These are phyloP conservation scores for Cassiopea andromeda DNA, from an alignment of 30 jellyfish, hydroid and myxozoan genomes.

Conservation along the genomic window DNA sequence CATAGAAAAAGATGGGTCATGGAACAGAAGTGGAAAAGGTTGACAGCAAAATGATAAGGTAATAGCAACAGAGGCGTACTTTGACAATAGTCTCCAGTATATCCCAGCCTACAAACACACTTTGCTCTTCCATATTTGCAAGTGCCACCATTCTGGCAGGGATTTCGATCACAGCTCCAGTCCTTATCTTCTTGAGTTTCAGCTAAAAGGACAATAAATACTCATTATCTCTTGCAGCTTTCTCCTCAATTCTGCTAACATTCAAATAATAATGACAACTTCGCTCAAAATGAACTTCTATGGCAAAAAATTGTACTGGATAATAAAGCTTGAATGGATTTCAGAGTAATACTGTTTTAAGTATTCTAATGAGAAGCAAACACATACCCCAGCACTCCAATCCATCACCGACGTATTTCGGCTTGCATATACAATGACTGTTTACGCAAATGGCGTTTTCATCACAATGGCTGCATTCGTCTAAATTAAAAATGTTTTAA, in stretches of 20 bases:
- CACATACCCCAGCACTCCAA: constrained; percentile 97
- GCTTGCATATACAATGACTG: constrained; percentile 92
- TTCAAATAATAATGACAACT: too few species aligned
- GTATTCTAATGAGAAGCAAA: too few species aligned
- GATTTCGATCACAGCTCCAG: constrained; percentile 91
- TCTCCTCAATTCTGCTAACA: too few species aligned
- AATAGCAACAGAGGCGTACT: constrained; percentile 49
- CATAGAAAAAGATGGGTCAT: too few species aligned
- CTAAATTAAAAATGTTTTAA: constrained; percentile 28
- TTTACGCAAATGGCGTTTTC: constrained; percentile 87
- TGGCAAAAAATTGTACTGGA: too few species aligned
- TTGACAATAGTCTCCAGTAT: constrained; percentile 89
- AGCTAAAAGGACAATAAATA: constrained; percentile 36
- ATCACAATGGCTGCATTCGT: constrained; percentile 97
- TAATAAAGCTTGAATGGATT: too few species aligned
- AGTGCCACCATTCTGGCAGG: constrained; percentile 98
- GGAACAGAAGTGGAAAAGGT: too few species aligned
- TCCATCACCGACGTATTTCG: constrained; percentile 94
- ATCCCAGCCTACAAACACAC: constrained; percentile 96
- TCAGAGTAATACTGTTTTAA: too few species aligned
- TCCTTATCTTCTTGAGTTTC: constrained; percentile 68
- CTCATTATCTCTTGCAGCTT: too few species aligned
- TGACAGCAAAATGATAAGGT: neutral
- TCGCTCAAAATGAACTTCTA: too few species aligned
- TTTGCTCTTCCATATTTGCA: constrained; percentile 92